A percentile compares a stretch with the other conserved stretches of the same genome.
phyloP scores from a whole-genome alignment of 2,797 vertebrate genomes.

The Macroramphosus scolopax region DNA sequence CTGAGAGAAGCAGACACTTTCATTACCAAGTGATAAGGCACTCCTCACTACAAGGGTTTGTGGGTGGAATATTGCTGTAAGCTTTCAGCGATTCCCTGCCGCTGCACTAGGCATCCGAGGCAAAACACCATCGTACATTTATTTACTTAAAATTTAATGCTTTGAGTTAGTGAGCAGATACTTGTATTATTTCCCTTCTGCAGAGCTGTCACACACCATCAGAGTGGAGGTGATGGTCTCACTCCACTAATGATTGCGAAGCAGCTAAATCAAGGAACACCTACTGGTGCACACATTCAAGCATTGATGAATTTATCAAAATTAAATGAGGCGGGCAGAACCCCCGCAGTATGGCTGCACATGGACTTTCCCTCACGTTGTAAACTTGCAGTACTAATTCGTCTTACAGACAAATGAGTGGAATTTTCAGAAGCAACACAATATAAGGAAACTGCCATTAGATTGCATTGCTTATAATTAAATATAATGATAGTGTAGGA shows the following conservation, averaged over 20 bases:
- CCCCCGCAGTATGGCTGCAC: neutral
- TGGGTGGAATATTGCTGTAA: constrained; percentile 48
- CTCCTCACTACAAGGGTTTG: constrained; percentile 35
- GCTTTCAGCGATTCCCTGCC: constrained; percentile 43
- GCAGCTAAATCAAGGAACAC: constrained; percentile 52
- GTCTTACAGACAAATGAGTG: too few species aligned
- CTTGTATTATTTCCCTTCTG: constrained; percentile 58
- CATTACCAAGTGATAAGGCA: too few species aligned
- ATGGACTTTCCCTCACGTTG: constrained; percentile 37
- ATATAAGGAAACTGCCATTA: too few species aligned
- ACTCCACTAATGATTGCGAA: constrained; percentile 61
- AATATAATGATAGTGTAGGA: too few species aligned
- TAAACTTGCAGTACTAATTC: too few species aligned
- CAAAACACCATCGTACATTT: constrained; percentile 17
- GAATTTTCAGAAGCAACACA: too few species aligned
- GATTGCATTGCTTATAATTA: too few species aligned
- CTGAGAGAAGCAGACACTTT: constrained; percentile 33
- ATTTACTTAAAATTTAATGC: constrained; percentile 56
- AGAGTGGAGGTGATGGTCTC: constrained; percentile 24
- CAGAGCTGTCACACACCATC: constrained; percentile 8
- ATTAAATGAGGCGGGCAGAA: constrained; percentile 62
- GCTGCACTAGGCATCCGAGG: constrained; percentile 35
- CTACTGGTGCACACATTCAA: constrained; percentile 53
- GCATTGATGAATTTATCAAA: constrained; percentile 66
- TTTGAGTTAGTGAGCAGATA: constrained; percentile 36